Evolutionary conservation across 2,888 invertebrate species (phyloP), one percentile per base, ranked within the genome.

Genomic region (Emmelina monodactyla): DNA sequence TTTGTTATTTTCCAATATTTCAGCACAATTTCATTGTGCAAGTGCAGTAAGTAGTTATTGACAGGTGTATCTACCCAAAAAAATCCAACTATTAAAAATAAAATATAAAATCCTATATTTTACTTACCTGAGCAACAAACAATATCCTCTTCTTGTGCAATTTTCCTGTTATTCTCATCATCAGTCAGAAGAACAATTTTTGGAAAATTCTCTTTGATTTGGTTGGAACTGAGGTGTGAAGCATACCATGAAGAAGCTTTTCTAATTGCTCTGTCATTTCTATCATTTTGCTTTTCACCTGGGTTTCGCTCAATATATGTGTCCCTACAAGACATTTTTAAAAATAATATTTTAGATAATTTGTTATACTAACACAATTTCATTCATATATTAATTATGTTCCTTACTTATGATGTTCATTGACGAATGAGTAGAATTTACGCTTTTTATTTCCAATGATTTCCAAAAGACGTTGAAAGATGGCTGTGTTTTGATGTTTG

Each of bases 351-450:
- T n/a, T 9, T n/a, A 12, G 15, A 28, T 25, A 22, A n/a, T 11
- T 28, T 28, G n/a, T 11, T 9, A n/a, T 19, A 10, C 1, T 19
- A 19, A 19, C n/a, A 19, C 9, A 19, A 19, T 9, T 19, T 6
- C 19, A 19, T 19, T 19, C 5, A 6, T 19, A 19, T 19, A 6
- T 19, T 19, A n/a, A 19, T 19, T 19, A 19, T 19, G 9, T n/a
- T n/a, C 4, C 83, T 82, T 82, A 95, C 95, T 88, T 89, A 64
- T 97, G 95, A 78, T 97, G 95, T 69, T 98, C 98, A 84, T 99
- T 98, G 2, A 93, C 88, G 76, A 98, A 99, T 2, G 93, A 87
- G 69, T 91, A 95, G 71, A 95, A 95, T 55, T 88, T 89, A 48
- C 94, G 85, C 31, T 82, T 85, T 28, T 88, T 85, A 68, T 91